phyloP scores from a whole-genome alignment of 2,888 invertebrate species.

The Dugesia japonica region DNA sequence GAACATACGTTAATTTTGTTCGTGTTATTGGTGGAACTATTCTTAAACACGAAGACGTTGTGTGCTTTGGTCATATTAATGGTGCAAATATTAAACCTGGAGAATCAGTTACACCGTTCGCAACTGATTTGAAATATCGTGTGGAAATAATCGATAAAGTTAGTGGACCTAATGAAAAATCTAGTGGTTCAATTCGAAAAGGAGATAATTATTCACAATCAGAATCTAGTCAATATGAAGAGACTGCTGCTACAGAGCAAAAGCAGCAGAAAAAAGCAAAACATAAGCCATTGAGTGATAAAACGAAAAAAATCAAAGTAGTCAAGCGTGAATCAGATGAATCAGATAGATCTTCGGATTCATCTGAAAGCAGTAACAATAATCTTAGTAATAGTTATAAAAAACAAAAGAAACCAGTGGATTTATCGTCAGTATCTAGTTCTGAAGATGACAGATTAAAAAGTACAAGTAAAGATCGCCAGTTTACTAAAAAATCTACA shows the following conservation, averaged over 20 bases:
- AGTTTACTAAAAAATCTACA: background rate
- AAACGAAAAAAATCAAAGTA: background rate
- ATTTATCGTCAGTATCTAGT: background rate
- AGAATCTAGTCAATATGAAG: background rate
- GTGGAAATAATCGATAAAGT: conserved; percentile 25
- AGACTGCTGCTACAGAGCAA: background rate
- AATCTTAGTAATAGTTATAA: background rate
- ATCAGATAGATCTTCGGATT: background rate
- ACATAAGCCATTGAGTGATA: background rate
- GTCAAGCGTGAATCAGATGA: background rate
- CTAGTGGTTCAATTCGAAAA: background rate
- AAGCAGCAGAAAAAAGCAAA: background rate
- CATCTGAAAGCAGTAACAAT: background rate
- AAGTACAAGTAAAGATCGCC: background rate
- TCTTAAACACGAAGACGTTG: conserved; percentile 33
- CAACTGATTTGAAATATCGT: conserved; percentile 33
- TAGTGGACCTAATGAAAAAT: background rate
- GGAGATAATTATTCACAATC: background rate
- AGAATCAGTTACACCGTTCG: conserved; percentile 27
- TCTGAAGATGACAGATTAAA: background rate
- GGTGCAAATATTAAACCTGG: conserved; percentile 34
- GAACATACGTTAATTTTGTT: conserved; percentile 34
- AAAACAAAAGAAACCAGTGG: background rate
- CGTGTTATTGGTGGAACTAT: conserved; percentile 25
- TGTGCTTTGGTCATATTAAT: conserved; percentile 35